Evolutionary conservation across 1,140 invertebrate genomes (phyloP), one percentile per base, ranked within the genome.

Genomic region (Pseudomyrmex pallidus): DNA sequence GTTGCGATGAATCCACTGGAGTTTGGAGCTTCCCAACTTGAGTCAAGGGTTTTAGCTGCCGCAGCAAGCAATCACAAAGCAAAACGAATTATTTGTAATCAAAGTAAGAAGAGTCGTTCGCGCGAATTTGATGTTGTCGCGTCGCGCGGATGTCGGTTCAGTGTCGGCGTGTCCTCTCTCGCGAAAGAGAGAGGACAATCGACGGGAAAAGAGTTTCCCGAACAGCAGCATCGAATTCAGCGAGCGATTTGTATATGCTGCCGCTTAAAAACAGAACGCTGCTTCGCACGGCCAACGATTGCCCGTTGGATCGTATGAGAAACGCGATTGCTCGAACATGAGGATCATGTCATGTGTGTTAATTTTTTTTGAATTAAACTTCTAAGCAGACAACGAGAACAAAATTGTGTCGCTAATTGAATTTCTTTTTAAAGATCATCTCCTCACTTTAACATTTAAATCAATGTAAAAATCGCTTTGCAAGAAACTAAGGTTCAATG

Each of bases 31-130:
- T 93, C 91, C 91, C 90, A 93, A 94, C 93, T 94, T 94, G 92
- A 94, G 93, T 94, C 92, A 94, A 94, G 93, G 93, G 92, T 92
- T 92, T 92, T 93, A 93, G 88, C 91, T 90, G 87, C 90, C 92
- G 86, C 88, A 90, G 80, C 86, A 92, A 91, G 83, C 84, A 82
- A 90, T 86, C 84, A 64, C 80, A 88, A 85, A 82, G 87, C 86
- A 86, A 68, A 87, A 61, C 70, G 50, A 74, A 83, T 85, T 84
- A 83, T 88, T 87, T 82, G 80, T 86, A 68, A 84, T 72, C 76
- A 62, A 35, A 84, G 68, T 83, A 83, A 85, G 72, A 84, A 73
- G 35, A 59, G 72, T 73, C 46, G 56, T 56, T 61, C 56, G 85
- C 78, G 22, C 59, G 50, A 76, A 76, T 70, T 66, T 52, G 17